Evolutionary conservation across 2,797 vertebrate species (phyloP), one percentile per base, ranked within the genome.

Genomic region (Manis crassicaudata): DNA sequence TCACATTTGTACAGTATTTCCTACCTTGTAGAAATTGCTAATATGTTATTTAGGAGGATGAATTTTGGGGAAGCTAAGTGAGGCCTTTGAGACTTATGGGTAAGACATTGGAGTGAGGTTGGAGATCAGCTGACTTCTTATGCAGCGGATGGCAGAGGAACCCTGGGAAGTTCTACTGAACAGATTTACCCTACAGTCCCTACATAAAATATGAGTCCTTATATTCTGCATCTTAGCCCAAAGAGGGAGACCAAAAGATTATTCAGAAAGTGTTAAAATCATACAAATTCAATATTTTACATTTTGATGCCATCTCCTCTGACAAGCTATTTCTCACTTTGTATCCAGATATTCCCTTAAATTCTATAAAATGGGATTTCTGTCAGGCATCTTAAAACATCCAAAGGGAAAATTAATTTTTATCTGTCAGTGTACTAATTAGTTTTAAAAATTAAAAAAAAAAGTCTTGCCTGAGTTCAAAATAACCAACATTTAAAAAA

Each of bases 351-450:
- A 90, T 77, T 92, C 11, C 40, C 92, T 77, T 86, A 56, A 73
- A 50, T 87, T 95, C 40, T 81, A 72, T 43, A 82, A 77, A 91
- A 85, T 52, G n/a, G 56, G 16, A 3, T 60, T 95, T 94, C 84
- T 92, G 50, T 77, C 70, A 96, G 76, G 50, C 21, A 96, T 76
- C 43, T 56, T 62, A 84, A 95, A 90, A 77, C 46, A 90, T 52
- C 4, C 20, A 13, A 95, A 93, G 46, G 90, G 46, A 83, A 56
- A 11, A 83, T 37, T 89, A 83, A 88, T 87, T 95, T 96, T 80
- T 90, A 60, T 89, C 80, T 97, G 67, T 88, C 35, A 96, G 54
- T 76, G 5, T 77, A 85, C 23, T 94, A 96, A 90, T 85, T 88
- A 93, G 25, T 23, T 54, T 89, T 50, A 52, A 95, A 83, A 88